Evolutionary conservation across 2,888 invertebrate genomes (phyloP).

Genomic region (Ochlodes sylvanus): DNA sequence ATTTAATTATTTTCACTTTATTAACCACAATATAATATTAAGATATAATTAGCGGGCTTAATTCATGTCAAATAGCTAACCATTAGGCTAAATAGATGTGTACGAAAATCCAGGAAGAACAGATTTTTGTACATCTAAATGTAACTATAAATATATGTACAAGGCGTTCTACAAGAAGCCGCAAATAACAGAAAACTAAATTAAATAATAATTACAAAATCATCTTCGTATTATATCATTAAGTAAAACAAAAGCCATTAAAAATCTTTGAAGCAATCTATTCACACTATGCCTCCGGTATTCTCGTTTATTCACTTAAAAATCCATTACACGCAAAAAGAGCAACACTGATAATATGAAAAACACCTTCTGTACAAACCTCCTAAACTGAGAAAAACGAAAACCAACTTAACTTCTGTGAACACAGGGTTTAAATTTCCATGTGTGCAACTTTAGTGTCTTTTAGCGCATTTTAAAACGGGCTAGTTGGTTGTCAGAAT

Average conservation of each 20-base stretch:
- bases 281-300: slow-evolving; percentile 16
- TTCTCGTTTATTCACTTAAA: slow-evolving; percentile 80
- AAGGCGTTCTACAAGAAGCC: too few relatives aligned
- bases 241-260: slow-evolving; percentile 20
- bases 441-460: slow-evolving; percentile 49
- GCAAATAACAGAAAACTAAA: neutral
- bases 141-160: too few relatives aligned
- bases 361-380: slow-evolving; percentile 55
- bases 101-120: too few relatives aligned
- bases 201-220: slow-evolving; percentile 10
- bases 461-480: slow-evolving; percentile 74
- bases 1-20: too few relatives aligned
- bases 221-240: neutral
- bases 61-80: too few relatives aligned
- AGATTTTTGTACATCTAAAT: too few relatives aligned
- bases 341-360: slow-evolving; percentile 77
- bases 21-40: too few relatives aligned
- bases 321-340: slow-evolving; percentile 80
- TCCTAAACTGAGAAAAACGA: slow-evolving; percentile 19
- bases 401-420: slow-evolving; percentile 40
- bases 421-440: slow-evolving; percentile 44
- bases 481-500: slow-evolving; percentile 73
- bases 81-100: too few relatives aligned
- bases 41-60: too few relatives aligned
- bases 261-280: slow-evolving; percentile 19